Base-by-base conservation (phyloP, 2,797 vertebrate genomes). In the Hydrolagus colliei region DNA sequence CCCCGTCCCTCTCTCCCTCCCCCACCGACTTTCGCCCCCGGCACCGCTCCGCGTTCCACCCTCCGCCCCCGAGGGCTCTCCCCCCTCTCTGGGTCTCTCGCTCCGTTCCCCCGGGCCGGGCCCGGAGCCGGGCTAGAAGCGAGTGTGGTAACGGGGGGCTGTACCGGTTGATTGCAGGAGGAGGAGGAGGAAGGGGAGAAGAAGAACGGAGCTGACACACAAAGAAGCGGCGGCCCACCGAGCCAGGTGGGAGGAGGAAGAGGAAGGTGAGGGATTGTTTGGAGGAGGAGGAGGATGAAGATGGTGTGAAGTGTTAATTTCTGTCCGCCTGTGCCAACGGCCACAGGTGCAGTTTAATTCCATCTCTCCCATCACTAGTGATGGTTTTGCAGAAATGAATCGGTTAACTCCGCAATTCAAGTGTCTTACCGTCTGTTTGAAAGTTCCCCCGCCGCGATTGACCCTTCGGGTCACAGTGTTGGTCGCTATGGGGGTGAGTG, bases 151-250 rank as follows among this genome's bases (percentile, higher is more conserved):
- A 27, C 27, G 27, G 27, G 27, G 27, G 80, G 80, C 75, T 85
- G 80, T 85, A n/a, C 78, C 86, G 86, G 86, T 86, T 74, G 73
- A 63, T 74, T 52, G 9, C 76, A 91, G 89, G 90, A 88, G 88
- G 88, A 88, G 65, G 87, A 88, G 73, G 27, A 27, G 27, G 27
- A 27, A 27, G 27, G 27, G 27, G 27, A 27, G 27, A 27, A 27
- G 27, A 27, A 27, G 27, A 96, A 96, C 32, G 95, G 95, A 87
- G 93, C 93, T 59, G 92, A 94, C 76, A 27, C 27, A 27, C 27
- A 27, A 27, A 27, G 27, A 27, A 27, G 27, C 27, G 27, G 27
- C 27, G 27, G 27, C 27, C 27, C 94, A 96, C 87, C 89, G 89
- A 87, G 93, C 94, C 94, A 27, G 27, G 27, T 27, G 27, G 27